Evolutionary conservation across 2,113 vertebrate genomes (phyloP).

Genomic region (Choloepus hoffmanni): DNA sequence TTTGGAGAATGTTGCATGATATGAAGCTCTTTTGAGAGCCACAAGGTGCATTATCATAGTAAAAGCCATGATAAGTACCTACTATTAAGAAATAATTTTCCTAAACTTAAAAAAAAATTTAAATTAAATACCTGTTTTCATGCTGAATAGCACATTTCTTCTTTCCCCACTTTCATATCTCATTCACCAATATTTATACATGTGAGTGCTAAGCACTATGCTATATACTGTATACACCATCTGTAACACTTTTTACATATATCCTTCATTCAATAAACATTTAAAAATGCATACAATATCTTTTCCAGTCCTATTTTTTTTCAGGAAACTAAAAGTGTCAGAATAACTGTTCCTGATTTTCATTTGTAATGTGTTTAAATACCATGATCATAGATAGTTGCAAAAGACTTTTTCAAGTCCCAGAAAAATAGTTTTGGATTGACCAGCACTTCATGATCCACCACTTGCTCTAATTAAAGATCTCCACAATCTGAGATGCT

Average conservation of each 20-base stretch:
- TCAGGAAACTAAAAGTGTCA: background rate
- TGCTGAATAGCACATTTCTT: background rate
- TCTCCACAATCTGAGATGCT: background rate
- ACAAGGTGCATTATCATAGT: background rate
- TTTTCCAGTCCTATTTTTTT: background rate
- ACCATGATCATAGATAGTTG: background rate
- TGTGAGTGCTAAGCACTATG: background rate
- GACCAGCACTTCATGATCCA: background rate
- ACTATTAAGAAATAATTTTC: background rate
- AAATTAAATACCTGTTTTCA: background rate
- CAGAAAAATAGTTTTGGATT: background rate
- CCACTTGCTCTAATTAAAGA: background rate
- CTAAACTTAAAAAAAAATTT: background rate
- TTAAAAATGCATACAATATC: background rate
- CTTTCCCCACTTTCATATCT: background rate
- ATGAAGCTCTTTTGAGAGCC: background rate
- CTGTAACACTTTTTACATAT: background rate
- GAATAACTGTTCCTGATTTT: background rate
- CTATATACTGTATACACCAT: background rate
- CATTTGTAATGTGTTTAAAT: background rate
- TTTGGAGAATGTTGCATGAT: background rate
- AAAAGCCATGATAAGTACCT: background rate
- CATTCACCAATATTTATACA: background rate
- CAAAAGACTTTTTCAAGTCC: background rate
- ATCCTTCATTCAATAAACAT: background rate